These are phyloP conservation scores for Macrobrachium rosenbergii DNA, from an alignment of 1,140 invertebrate species.

Conservation along the genomic window DNA sequence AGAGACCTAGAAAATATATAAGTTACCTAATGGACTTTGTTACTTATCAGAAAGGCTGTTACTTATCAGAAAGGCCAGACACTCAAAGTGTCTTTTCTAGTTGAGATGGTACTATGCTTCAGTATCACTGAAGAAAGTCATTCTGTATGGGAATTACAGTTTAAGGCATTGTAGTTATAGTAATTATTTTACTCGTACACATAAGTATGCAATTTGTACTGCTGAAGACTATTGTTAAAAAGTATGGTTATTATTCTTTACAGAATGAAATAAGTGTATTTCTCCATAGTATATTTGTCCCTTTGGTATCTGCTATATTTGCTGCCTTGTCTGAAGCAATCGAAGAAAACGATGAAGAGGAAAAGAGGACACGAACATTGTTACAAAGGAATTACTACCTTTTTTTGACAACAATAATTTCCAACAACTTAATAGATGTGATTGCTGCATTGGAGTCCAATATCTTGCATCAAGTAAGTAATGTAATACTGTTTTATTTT, in stretches of 20 bases:
- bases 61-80: no score
- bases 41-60: no score
- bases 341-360: conserved; percentile 73
- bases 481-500: background rate
- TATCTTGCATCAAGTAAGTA: conserved; percentile 65
- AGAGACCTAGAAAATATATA: no score
- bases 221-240: background rate
- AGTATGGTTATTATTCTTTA: conserved; percentile 68
- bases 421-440: conserved; percentile 73
- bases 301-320: conserved; percentile 74
- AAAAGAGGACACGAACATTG: conserved; percentile 71
- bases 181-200: no score
- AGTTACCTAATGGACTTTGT: no score
- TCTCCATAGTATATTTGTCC: conserved; percentile 74
- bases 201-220: background rate
- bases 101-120: no score
- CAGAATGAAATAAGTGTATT: conserved; percentile 75
- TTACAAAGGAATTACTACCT: conserved; percentile 75
- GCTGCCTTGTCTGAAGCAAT: conserved; percentile 70
- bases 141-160: no score
- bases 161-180: no score
- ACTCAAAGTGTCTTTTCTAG: no score
- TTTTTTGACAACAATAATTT: conserved; percentile 74
- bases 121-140: no score
- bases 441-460: conserved; percentile 71